These are phyloP conservation scores for Lophotriccus pileatus DNA, from an alignment of 2,797 vertebrate genomes.

Conservation along the genomic window DNA sequence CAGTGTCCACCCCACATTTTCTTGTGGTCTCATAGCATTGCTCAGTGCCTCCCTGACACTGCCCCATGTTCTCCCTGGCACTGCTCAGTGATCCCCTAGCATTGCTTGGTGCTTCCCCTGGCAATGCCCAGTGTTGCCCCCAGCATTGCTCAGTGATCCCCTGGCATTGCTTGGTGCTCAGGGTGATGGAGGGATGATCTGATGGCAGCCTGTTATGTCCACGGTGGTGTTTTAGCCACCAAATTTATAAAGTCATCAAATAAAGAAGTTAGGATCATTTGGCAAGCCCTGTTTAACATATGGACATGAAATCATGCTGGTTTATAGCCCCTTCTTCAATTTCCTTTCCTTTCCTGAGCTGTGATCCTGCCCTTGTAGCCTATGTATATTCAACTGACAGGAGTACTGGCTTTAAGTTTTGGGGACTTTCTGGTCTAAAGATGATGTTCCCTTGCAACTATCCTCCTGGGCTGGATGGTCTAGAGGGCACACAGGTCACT, in stretches of 20 bases:
- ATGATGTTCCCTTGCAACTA: neutral
- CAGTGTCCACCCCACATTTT: neutral
- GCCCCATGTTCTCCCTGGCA: fast-evolving
- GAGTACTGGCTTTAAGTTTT: neutral
- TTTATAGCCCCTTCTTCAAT: neutral
- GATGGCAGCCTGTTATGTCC: neutral
- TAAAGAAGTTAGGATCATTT: neutral
- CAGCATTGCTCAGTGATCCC: neutral
- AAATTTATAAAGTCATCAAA: neutral
- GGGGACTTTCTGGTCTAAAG: neutral
- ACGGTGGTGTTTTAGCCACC: neutral
- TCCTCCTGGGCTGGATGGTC: neutral
- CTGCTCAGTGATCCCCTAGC: neutral
- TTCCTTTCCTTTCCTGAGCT: neutral
- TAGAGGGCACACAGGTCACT: neutral
- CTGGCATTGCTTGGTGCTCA: neutral
- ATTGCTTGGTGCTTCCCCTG: neutral
- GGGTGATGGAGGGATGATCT: neutral
- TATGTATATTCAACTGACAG: neutral
- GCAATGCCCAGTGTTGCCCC: neutral
- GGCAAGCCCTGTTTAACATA: neutral
- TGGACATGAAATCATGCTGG: neutral
- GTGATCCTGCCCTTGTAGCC: neutral
- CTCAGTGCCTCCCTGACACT: neutral
- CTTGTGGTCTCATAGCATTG: too few species aligned